Evolutionary conservation across 2,888 invertebrate genomes (phyloP).

Genomic region (Euphydryas editha): DNA sequence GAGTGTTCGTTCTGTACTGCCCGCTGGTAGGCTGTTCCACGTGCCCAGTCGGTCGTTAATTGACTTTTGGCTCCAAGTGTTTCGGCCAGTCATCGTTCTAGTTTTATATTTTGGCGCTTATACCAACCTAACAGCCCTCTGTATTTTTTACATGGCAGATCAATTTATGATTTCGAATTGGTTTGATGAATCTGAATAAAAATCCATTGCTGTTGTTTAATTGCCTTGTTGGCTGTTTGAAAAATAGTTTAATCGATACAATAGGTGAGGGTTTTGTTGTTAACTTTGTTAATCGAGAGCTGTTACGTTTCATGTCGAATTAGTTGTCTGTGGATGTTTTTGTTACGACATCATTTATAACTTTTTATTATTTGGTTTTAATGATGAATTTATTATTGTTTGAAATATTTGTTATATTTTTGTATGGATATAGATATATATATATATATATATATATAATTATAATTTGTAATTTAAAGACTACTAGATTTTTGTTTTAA

Average conservation of each 20-base stretch:
- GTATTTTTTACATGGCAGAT: conserved; percentile 81
- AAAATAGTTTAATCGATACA: conserved; percentile 74
- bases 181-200: conserved; percentile 83
- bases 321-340: conserved; percentile 22
- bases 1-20: conserved; percentile 48
- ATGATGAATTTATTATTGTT: neutral
- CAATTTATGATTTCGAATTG: conserved; percentile 82
- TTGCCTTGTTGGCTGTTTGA: conserved; percentile 77
- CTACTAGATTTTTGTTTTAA: too few relatives aligned
- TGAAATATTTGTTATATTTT: neutral
- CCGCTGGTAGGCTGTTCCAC: conserved; percentile 59
- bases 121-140: conserved; percentile 77
- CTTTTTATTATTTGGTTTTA: conserved; percentile 6
- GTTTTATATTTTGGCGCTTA: conserved; percentile 81
- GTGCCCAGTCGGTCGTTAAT: conserved; percentile 72
- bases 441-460: too few relatives aligned
- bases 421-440: too few relatives aligned
- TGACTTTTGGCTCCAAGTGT: conserved; percentile 76
- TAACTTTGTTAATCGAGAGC: conserved; percentile 49
- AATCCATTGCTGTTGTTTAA: conserved; percentile 81
- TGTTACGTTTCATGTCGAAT: conserved; percentile 40
- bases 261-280: conserved; percentile 56
- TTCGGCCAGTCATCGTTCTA: conserved; percentile 80
- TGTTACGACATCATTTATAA: conserved; percentile 23
- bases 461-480: too few relatives aligned